Evolutionary conservation across 2,797 vertebrate species (phyloP), one percentile per base, ranked within the genome.

Genomic region (Myotis vivesi): DNA sequence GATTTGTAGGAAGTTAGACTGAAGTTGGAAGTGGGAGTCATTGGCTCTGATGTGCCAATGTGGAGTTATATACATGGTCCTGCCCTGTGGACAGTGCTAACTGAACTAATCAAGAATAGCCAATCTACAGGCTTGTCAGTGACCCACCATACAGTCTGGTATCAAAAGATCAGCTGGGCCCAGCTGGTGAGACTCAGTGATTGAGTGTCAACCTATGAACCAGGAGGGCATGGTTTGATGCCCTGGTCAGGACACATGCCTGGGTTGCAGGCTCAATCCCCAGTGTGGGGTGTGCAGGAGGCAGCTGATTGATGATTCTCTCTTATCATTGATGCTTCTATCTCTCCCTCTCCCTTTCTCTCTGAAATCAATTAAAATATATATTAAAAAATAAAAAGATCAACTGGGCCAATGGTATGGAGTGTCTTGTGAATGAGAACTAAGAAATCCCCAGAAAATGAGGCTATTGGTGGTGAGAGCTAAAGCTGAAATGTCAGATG

Each of bases 21-120:
- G 13, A 81, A 66, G n/a, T 64, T 5, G 3, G 55, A 84, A 69
- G n/a, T 15, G 6, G 53, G 87, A 64, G 44, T 81, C 5, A 46
- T 46, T 13, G 11, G 59, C 23, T 28, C 30, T 68, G 13, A 33
- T 20, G 41, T 53, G 36, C 5, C 49, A 41, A 22, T 0, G 4
- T 46, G 72, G 23, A 55, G 15, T 12, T 41, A 6, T 8, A 5
- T 1, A 10, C 1, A 76, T 0, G 3, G 4, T n/a, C 22, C 38
- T 73, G 36, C 23, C 19, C 13, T 92, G 69, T 69, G 76, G 55
- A 36, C 3, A 15, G 38, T 0, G 5, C 10, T 53, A 30, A 66
- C 2, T 57, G 28, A 57, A 93, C 71, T 55, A 66, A 69, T 82
- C 59, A 85, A 59, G 30, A 77, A 44, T 5, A 85, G 68, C 9